A percentile compares a stretch with the other conserved stretches of the same genome.
Evolutionary conservation across 1,140 invertebrate species (phyloP).

Genomic region (Probaryconus sp.): DNA sequence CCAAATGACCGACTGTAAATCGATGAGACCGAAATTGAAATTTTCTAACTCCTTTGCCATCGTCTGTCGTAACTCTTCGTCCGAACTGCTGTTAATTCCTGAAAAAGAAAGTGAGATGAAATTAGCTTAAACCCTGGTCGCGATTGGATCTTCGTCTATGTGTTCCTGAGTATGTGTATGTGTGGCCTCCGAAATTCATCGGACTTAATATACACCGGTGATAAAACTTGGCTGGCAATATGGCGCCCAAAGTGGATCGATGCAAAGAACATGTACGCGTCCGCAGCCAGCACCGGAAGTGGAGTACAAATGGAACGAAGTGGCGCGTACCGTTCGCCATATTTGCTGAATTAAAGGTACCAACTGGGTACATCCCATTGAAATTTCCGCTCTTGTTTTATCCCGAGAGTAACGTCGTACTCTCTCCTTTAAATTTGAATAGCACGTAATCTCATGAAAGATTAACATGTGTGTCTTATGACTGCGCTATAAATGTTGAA

Average conservation of each 20-base stretch:
- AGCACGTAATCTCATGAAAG: conserved; percentile 36
- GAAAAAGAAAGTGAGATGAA: too few relatives aligned
- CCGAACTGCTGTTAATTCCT: too few relatives aligned
- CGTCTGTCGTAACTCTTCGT: too few relatives aligned
- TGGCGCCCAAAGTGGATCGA: conserved; percentile 55
- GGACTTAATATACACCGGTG: conserved; percentile 33
- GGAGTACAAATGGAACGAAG: conserved; percentile 57
- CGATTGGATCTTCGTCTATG: not conserved
- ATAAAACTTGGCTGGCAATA: conserved; percentile 54
- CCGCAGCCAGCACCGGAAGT: conserved; percentile 40
- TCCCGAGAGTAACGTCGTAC: not conserved
- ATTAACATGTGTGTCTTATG: conserved; percentile 37
- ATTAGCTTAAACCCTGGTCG: too few relatives aligned
- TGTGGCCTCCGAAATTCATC: not conserved
- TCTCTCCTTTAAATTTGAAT: conserved; percentile 39
- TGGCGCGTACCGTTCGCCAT: conserved; percentile 35
- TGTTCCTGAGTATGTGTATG: not conserved
- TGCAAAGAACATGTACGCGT: conserved; percentile 56
- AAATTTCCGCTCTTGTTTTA: conserved; percentile 7
- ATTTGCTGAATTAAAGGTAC: conserved; percentile 50
- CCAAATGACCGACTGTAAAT: too few relatives aligned
- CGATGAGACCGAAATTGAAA: too few relatives aligned
- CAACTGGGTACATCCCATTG: conserved; percentile 17
- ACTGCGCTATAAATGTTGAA: conserved; percentile 22
- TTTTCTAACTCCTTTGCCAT: too few relatives aligned